A percentile compares a stretch with the other conserved stretches of the same genome.
Conservation (phyloP, 2,113 vertebrate genomes). For the Leiothrix lutea region DNA sequence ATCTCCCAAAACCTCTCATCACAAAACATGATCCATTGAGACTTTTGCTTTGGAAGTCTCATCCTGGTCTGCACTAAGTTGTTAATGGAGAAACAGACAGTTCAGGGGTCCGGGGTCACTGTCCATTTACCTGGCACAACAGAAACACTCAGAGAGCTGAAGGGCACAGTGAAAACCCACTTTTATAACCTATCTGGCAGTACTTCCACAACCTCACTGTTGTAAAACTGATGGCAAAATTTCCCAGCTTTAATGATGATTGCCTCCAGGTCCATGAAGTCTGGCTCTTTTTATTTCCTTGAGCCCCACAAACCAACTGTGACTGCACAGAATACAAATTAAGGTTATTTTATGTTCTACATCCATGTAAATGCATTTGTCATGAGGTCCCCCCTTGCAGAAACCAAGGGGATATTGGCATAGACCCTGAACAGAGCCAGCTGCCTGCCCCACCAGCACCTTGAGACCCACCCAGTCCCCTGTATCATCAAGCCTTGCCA, state of each 20-base stretch:
- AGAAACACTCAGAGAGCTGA: not conserved
- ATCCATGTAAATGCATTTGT: not conserved
- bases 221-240: not conserved
- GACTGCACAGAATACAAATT: not conserved
- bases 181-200: not conserved
- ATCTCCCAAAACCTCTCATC: not conserved
- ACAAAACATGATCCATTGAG: not conserved
- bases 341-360: not conserved
- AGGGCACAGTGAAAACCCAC: not conserved
- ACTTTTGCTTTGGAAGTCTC: not conserved
- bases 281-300: not conserved
- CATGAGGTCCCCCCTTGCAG: not conserved
- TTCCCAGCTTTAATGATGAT: not conserved
- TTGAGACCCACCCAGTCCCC: not conserved
- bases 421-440: not conserved
- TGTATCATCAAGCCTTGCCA: not conserved
- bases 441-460: not conserved
- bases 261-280: not conserved
- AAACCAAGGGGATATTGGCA: not conserved
- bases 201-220: not conserved
- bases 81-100: not conserved
- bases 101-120: not conserved
- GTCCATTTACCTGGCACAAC: not conserved
- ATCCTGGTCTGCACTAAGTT: not conserved
- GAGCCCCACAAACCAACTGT: not conserved